phyloP scores from a whole-genome alignment of 2,113 vertebrate genomes.

The Pterocles gutturalis region DNA sequence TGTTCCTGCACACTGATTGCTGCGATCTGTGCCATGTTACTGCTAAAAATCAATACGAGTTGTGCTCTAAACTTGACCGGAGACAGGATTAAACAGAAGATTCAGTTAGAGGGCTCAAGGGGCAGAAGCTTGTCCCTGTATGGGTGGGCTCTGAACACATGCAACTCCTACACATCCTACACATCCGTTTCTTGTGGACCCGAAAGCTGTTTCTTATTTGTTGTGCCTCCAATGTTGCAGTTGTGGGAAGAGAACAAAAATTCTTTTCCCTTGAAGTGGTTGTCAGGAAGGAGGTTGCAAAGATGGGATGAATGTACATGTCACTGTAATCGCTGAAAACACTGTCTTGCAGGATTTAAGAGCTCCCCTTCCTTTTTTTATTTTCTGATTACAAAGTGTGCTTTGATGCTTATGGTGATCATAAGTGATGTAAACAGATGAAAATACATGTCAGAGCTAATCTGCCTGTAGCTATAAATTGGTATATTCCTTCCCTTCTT shows the following conservation, averaged over 20 bases:
- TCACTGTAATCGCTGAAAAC: background rate
- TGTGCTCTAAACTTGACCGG: background rate
- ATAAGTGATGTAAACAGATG: background rate
- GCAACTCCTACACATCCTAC: background rate
- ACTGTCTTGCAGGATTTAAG: background rate
- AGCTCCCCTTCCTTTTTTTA: background rate
- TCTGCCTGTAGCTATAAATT: background rate
- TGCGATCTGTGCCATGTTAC: background rate
- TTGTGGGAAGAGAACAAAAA: background rate
- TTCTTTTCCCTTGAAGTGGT: background rate
- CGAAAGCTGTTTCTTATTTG: background rate
- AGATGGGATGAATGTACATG: background rate
- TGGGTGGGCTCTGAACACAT: background rate
- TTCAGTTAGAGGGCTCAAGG: background rate
- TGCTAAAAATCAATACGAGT: background rate
- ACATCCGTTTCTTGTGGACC: accelerated
- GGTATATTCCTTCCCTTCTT: background rate
- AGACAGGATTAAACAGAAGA: background rate
- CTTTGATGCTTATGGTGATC: background rate
- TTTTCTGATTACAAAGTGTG: background rate
- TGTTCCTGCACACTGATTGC: background rate
- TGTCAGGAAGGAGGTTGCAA: background rate
- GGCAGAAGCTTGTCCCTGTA: background rate
- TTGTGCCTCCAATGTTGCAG: background rate
- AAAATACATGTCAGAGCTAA: background rate